Evolutionary conservation across 2,113 vertebrate genomes (phyloP), one percentile per base, ranked within the genome.

Genomic region (Xiphorhynchus elegans): DNA sequence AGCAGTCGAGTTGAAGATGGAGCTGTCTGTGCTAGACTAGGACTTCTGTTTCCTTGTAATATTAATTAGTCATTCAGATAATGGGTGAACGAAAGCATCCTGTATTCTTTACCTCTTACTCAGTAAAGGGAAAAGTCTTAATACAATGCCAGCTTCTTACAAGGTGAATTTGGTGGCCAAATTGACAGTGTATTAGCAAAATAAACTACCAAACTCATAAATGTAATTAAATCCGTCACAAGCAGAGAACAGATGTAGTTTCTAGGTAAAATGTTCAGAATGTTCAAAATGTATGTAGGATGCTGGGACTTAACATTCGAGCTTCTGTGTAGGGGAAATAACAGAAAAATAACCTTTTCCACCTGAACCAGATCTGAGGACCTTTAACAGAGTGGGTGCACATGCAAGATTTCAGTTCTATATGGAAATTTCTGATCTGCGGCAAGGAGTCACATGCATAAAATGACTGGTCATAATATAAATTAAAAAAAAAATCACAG

Each of bases 321-420:
- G 33, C 18, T 68, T 58, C 28, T 44, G 7, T 42, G 42, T 47
- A 28, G 12, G 2, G 5, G 17, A 93, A 82, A 46, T 14, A 89
- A 78, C 13, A 69, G 17, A 18, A 78, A 50, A 90, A 59, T 58
- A 13, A 1, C 2, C 10, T 66, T 25, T 76, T 73, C 28, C 12
- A 52, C 12, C 29, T 55, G 67, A 80, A 47, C 42, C 46, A 70
- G 23, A 50, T 7, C 42, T 62, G 33, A 84, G 73, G 35, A 50
- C 1, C 4, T 70, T 70, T 50, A 39, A 49, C 0, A 6, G 42
- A 8, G 4, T 60, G 26, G 2, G 11, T 49, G 10, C 17, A 62
- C 19, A 24, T 33, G 35, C 11, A 60, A 26, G 13, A 6, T 64
- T n/a, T 19, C 7, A 46, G 18, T 23, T 79, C 49, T 17, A 1